A percentile compares a stretch with the other conserved stretches of the same genome.
Conservation (phyloP, 2,888 invertebrate species). For the Nezara viridula region DNA sequence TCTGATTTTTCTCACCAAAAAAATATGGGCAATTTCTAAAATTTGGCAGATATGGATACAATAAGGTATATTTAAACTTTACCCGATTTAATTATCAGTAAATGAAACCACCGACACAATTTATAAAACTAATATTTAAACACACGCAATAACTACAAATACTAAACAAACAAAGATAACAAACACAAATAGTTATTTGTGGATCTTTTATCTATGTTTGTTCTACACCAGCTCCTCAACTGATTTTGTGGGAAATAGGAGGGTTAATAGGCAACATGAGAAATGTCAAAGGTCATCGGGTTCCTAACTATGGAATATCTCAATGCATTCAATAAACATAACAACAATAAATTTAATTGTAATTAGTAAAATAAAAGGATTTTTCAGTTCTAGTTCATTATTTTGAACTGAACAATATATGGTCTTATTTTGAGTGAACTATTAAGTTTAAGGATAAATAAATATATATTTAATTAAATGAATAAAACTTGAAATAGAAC, state of each 20-base stretch:
- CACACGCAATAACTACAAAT: neutral
- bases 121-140: neutral
- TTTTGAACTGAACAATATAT: no score
- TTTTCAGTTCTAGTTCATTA: neutral
- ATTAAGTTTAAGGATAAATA: no score
- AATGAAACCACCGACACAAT: neutral
- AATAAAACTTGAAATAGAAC: no score
- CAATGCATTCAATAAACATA: neutral
- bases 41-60: no score
- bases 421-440: no score
- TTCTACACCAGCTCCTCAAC: neutral
- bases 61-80: neutral
- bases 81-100: neutral
- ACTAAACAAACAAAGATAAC: constrained; percentile 12
- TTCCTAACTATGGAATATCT: neutral
- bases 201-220: neutral
- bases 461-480: no score
- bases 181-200: neutral
- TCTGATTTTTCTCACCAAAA: no score
- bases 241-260: neutral
- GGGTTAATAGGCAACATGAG: neutral
- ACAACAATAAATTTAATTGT: neutral
- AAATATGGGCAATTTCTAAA: no score
- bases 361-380: neutral
- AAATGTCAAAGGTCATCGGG: neutral